Conservation (phyloP, 2,113 vertebrate genomes). For the Corythoichthys haematopterus region DNA sequence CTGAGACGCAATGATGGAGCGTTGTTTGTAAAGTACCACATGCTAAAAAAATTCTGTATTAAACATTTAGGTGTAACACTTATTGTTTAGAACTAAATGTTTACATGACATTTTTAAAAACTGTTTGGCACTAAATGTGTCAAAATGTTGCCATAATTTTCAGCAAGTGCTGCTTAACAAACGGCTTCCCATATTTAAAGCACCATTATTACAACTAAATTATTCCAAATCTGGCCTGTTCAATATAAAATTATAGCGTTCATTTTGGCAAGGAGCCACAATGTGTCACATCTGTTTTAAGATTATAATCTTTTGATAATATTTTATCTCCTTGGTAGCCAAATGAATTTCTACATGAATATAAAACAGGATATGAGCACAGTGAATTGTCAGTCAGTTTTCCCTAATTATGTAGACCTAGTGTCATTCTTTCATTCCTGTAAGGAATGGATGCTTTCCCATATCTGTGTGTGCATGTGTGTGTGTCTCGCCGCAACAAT, state of each 20-base stretch:
- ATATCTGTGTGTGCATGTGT: not conserved
- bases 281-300: conserved; percentile 22
- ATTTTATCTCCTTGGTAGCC: conserved; percentile 30
- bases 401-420: no score
- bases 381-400: no score
- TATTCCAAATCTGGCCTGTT: conserved; percentile 19
- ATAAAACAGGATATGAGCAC: not conserved
- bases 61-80: no score
- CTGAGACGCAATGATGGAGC: conserved; percentile 4
- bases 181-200: conserved; percentile 2
- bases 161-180: no score
- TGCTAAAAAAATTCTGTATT: no score
- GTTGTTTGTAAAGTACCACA: no score
- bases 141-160: no score
- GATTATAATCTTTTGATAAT: conserved; percentile 21
- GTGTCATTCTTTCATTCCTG: no score
- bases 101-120: no score
- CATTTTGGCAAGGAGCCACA: not conserved
- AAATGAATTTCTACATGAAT: conserved; percentile 36
- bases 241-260: conserved; percentile 17
- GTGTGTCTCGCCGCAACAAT: not conserved
- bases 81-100: no score
- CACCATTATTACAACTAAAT: conserved; percentile 23
- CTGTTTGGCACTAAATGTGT: no score
- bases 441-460: no score